A percentile compares a stretch with the other conserved stretches of the same genome.
phyloP scores from a whole-genome alignment of 1,140 invertebrate species.

The Drosophila miranda region DNA sequence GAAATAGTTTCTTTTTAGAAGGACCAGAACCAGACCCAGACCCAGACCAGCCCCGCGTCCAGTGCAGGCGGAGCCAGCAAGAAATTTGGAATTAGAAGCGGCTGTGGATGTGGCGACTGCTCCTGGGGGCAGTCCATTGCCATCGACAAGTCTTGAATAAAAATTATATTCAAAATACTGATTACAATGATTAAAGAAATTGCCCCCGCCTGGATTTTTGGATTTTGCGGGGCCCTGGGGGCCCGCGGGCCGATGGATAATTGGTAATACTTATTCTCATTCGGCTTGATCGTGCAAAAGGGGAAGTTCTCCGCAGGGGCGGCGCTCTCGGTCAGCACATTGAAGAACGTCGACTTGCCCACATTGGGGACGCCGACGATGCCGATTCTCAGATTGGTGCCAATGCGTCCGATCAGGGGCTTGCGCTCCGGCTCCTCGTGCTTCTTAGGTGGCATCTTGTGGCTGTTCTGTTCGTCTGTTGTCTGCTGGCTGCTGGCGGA shows the following conservation, averaged over 20 bases:
- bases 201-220: slow-evolving; percentile 29
- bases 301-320: slow-evolving; percentile 99
- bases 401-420: slow-evolving; percentile 97
- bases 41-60: slow-evolving; percentile 7
- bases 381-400: slow-evolving; percentile 98
- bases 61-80: slow-evolving; percentile 18
- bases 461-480: slow-evolving; percentile 4
- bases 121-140: slow-evolving; percentile 38
- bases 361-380: slow-evolving; percentile 97
- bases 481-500: background rate
- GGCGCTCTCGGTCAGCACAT: slow-evolving; percentile 98
- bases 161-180: slow-evolving; percentile 49
- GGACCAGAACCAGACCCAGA: background rate
- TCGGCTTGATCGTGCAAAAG: slow-evolving; percentile 99
- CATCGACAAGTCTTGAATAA: slow-evolving; percentile 28
- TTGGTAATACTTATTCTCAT: slow-evolving; percentile 98
- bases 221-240: slow-evolving; percentile 8
- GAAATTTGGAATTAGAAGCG: slow-evolving; percentile 59
- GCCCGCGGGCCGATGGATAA: slow-evolving; percentile 13
- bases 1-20: slow-evolving; percentile 2
- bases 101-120: slow-evolving; percentile 11
- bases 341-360: slow-evolving; percentile 99
- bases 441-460: slow-evolving; percentile 96
- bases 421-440: slow-evolving; percentile 93
- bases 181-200: slow-evolving; percentile 62